These are phyloP conservation scores for Mallotus villosus DNA, from an alignment of 2,797 vertebrate genomes.

Conservation along the genomic window DNA sequence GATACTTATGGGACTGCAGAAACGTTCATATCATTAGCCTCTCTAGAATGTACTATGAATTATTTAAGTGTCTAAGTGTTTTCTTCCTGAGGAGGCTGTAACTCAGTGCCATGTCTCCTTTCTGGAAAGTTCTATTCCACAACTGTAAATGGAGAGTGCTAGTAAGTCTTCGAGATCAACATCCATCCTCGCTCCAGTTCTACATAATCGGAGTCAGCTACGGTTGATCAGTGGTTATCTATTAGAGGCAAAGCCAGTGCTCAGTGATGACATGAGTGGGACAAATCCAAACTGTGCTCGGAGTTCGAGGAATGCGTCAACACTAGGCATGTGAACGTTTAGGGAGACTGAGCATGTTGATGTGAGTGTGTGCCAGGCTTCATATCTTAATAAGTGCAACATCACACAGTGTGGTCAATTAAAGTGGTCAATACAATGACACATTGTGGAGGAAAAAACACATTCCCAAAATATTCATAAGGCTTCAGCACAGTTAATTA, in stretches of 20 bases:
- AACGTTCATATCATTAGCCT: neutral
- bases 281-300: constrained; percentile 8
- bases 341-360: neutral
- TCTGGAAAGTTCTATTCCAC: neutral
- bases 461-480: neutral
- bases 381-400: neutral
- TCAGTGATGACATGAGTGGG: constrained; percentile 13
- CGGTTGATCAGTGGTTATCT: constrained; percentile 25
- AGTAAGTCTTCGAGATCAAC: neutral
- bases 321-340: neutral
- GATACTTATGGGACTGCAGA: no score
- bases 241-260: constrained; percentile 27
- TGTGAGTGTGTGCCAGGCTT: neutral
- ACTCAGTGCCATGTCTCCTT: constrained; percentile 16
- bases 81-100: neutral
- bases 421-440: neutral
- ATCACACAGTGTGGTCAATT: neutral
- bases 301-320: constrained; percentile 13
- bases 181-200: constrained; percentile 6
- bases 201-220: constrained; percentile 9
- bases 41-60: neutral
- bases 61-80: no score
- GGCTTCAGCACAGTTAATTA: neutral
- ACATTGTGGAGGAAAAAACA: neutral
- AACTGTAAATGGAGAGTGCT: constrained; percentile 14